Evolutionary conservation across 2,888 invertebrate species (phyloP).

Genomic region (Drosophila tripunctata): DNA sequence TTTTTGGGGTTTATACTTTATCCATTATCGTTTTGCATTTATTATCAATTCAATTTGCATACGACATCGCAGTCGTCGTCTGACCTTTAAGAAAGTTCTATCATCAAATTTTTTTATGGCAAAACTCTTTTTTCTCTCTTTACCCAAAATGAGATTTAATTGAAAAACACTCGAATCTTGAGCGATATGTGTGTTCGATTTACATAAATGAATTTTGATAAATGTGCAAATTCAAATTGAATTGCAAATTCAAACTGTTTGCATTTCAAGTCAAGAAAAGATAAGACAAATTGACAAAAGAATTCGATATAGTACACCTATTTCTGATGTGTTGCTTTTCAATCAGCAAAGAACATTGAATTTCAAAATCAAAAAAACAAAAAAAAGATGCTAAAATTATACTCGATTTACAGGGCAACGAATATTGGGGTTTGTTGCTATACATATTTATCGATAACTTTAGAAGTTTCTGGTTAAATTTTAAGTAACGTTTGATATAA

Average conservation of each 20-base stretch:
- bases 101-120: background rate
- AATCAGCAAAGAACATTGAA: background rate
- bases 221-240: conserved; percentile 11
- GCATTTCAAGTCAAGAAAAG: conserved; percentile 5
- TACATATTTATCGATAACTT: too few species aligned
- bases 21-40: conserved; percentile 59
- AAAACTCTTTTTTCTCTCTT: too few species aligned
- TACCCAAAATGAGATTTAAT: conserved; percentile 3
- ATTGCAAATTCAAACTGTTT: conserved; percentile 23
- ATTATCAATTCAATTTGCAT: conserved; percentile 60
- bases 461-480: too few species aligned
- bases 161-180: conserved; percentile 2
- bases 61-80: conserved; percentile 12
- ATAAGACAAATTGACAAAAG: conserved; percentile 4
- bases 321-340: background rate
- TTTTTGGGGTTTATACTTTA: conserved; percentile 7
- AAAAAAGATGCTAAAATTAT: too few species aligned
- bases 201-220: conserved; percentile 7
- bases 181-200: conserved; percentile 1
- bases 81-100: conserved; percentile 47
- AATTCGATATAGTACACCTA: background rate
- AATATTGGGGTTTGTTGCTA: too few species aligned
- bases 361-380: background rate
- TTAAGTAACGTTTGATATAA: background rate
- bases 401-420: too few species aligned